Evolutionary conservation across 2,797 vertebrate species (phyloP), one percentile per base, ranked within the genome.

Genomic region (Tokudaia tokunoshimensis): DNA sequence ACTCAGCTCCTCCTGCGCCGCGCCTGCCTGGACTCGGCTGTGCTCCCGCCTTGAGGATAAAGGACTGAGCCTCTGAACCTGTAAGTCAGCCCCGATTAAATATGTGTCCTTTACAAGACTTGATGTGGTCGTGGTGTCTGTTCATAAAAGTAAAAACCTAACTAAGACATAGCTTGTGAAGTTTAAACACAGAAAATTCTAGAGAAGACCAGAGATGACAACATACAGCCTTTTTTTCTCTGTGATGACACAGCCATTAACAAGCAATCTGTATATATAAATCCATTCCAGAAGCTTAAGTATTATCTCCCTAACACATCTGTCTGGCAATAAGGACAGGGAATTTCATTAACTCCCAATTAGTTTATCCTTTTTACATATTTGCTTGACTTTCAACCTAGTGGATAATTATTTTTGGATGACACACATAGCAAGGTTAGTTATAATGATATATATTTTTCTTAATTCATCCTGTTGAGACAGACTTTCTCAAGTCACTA

Each of bases 331-430:
- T 26, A 94, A 70, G 31, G 59, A 59, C 67, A 63, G 0, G 17
- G 76, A 29, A 87, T 44, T 63, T 55, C 47, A 50, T 22, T 83
- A 96, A 92, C 94, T 89, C 47, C n/a, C 24, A 44, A 82, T 89
- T 75, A 67, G 59, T 57, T 80, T 93, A 29, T 3, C 2, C 37
- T 72, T 82, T 89, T 85, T n/a, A n/a, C n/a, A 83, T 47, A 92
- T 34, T 92, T 89, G 57, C 70, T 65, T 90, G 6, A 91, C 65
- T 22, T 59, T 70, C 31, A 59, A 90, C 47, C 59, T 50, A 85
- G 34, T 52, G 67, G 19, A 17, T 47, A 96, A 70, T 13, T 75
- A 89, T 59, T 67, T 92, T 96, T 79, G 41, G 57, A 6, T 91
- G 65, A 78, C 31, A 89, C 15, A 78, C 41, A n/a, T 84, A 81